phyloP scores from a whole-genome alignment of 2,797 vertebrate genomes.

The Prionace glauca region DNA sequence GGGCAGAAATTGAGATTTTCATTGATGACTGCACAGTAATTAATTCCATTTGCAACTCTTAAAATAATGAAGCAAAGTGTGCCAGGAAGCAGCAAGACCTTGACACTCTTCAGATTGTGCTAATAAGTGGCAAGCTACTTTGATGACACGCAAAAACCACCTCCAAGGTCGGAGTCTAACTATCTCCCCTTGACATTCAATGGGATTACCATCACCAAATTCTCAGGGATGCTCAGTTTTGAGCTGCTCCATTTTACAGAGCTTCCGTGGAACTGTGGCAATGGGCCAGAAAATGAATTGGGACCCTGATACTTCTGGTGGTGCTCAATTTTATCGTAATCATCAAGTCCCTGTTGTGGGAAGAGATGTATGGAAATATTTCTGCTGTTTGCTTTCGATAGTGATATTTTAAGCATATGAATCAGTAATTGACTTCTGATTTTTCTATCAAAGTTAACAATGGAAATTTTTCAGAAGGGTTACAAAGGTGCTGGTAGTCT shows the following conservation, averaged over 20 bases:
- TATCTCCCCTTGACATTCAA: too few relatives aligned
- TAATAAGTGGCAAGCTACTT: too few relatives aligned
- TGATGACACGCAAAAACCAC: too few relatives aligned
- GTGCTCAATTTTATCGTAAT: background rate
- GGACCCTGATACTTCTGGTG: background rate
- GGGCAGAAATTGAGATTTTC: too few relatives aligned
- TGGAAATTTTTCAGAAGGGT: background rate
- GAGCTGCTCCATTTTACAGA: background rate
- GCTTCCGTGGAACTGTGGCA: background rate
- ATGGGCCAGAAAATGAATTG: background rate
- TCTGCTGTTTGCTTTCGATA: background rate
- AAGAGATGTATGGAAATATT: background rate
- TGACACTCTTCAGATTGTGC: too few relatives aligned
- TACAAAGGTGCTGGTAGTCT: background rate
- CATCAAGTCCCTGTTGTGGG: background rate
- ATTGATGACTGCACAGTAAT: too few relatives aligned
- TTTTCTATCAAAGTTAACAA: background rate
- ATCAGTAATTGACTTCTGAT: background rate
- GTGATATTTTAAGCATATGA: background rate
- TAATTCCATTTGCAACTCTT: too few relatives aligned
- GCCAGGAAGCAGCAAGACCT: too few relatives aligned
- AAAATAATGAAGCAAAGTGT: too few relatives aligned
- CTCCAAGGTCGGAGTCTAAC: too few relatives aligned
- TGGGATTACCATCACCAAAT: too few relatives aligned
- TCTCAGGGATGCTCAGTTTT: too few relatives aligned